Evolutionary conservation across 2,113 vertebrate species (phyloP).

Genomic region (Salvator merianae): DNA sequence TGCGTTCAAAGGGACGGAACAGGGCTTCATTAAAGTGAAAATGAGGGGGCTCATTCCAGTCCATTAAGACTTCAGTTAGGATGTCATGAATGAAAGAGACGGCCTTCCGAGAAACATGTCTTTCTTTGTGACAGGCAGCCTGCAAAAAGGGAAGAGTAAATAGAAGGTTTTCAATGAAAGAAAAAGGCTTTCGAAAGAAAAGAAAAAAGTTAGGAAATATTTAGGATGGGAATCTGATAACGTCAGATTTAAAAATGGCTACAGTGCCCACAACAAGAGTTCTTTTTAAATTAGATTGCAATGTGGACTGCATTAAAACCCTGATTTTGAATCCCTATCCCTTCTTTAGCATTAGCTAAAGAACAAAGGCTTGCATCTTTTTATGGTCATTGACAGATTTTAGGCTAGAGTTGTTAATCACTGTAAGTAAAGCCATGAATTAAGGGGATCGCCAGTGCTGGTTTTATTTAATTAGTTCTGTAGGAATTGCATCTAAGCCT

Average conservation of each 20-base stretch:
- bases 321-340: too few relatives aligned
- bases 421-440: too few relatives aligned
- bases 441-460: too few relatives aligned
- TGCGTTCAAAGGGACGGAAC: slow-evolving; percentile 94
- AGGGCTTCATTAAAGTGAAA: slow-evolving; percentile 96
- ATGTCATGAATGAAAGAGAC: slow-evolving; percentile 97
- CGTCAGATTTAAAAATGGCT: background rate
- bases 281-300: background rate
- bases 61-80: slow-evolving; percentile 90
- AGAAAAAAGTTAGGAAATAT: background rate
- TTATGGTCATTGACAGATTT: too few relatives aligned
- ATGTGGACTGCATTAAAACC: too few relatives aligned
- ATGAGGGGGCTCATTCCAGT: slow-evolving; percentile 91
- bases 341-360: too few relatives aligned
- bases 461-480: too few relatives aligned
- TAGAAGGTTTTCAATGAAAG: background rate
- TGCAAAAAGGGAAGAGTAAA: slow-evolving; percentile 35
- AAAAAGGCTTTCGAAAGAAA: background rate
- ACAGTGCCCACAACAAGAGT: background rate
- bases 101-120: slow-evolving; percentile 94
- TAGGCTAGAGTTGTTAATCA: too few relatives aligned
- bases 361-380: too few relatives aligned
- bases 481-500: too few relatives aligned
- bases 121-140: slow-evolving; percentile 97
- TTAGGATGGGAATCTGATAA: background rate